phyloP scores from a whole-genome alignment of 53 echinoderm and acorn worm species.

The Holothuria leucospilota region DNA sequence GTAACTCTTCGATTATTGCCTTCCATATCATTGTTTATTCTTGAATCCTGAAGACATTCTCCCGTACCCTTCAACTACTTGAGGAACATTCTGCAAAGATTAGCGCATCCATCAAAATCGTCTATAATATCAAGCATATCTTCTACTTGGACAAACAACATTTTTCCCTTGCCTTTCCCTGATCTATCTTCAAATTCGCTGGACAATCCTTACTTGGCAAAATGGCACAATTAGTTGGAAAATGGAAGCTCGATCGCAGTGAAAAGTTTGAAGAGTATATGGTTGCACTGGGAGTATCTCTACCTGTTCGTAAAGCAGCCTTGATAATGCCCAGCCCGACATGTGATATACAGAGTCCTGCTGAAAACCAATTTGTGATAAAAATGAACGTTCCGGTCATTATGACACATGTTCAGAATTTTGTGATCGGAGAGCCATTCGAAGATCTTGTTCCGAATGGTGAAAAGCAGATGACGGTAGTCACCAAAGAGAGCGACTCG shows the following conservation, averaged over 20 bases:
- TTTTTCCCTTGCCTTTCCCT: too few species aligned
- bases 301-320: constrained; percentile 84
- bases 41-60: too few species aligned
- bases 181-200: too few species aligned
- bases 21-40: too few species aligned
- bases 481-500: constrained; percentile 73
- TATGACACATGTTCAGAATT: constrained; percentile 91
- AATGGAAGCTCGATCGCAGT: constrained; percentile 90
- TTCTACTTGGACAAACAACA: too few species aligned
- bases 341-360: constrained; percentile 71
- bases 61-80: too few species aligned
- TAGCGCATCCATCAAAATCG: too few species aligned
- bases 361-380: constrained; percentile 73
- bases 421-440: constrained; percentile 77
- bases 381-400: constrained; percentile 97
- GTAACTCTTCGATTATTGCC: too few species aligned
- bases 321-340: constrained; percentile 87
- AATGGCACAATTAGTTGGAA: constrained; percentile 81
- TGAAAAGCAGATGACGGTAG: constrained; percentile 81
- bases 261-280: constrained; percentile 96
- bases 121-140: too few species aligned
- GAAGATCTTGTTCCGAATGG: constrained; percentile 93
- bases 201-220: background rate
- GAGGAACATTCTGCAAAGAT: too few species aligned
- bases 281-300: constrained; percentile 83